Base-by-base conservation (phyloP, 2,888 invertebrate genomes). In the Callosobruchus maculatus region DNA sequence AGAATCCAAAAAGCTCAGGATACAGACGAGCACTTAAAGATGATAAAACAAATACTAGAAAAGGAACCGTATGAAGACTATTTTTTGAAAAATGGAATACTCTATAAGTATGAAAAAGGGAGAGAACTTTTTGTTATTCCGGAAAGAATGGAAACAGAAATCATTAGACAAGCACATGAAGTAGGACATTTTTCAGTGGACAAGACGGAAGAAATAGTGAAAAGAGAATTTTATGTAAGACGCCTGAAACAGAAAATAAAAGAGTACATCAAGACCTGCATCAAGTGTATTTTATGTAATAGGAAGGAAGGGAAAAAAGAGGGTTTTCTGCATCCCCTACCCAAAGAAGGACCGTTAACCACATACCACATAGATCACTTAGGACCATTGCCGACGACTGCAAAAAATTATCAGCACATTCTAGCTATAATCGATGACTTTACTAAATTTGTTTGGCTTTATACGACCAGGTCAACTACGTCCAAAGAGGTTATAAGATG, bases 151-250 rank as follows among this genome's bases (percentile, higher is more conserved):
- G 81, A 85, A 75, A 75, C 71, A 9, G 82, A 86, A 73, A 80
- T 87, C 0, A 86, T 87, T 5, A 77, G 77, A 49, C 81, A 75
- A 9, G 80, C 78, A 0, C 86, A 86, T 75, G 82, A 82, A 30
- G 77, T 78, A 66, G 84, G 85, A 26, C 85, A 86, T 80, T 86
- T 85, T 78, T 76, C 77, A 21, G 72, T 75, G 9, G 73, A 69
- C 26, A 79, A 79, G 68, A 81, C 79, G 9, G 74, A 78, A 78
- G 77, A 78, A 70, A 20, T 73, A 9, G 68, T 81, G n/a, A 71
- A 13, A 70, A 75, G 71, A 70, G 72, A 74, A 72, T 82, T 75
- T 74, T 79, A 74, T 68, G 80, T 80, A 31, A 73, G 77, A 0
- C 78, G 77, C 7, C 30, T 81, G 22, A 73, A 74, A 70, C 74